Conservation (phyloP, 2,888 invertebrate genomes). For the Criorhina ranunculi region DNA sequence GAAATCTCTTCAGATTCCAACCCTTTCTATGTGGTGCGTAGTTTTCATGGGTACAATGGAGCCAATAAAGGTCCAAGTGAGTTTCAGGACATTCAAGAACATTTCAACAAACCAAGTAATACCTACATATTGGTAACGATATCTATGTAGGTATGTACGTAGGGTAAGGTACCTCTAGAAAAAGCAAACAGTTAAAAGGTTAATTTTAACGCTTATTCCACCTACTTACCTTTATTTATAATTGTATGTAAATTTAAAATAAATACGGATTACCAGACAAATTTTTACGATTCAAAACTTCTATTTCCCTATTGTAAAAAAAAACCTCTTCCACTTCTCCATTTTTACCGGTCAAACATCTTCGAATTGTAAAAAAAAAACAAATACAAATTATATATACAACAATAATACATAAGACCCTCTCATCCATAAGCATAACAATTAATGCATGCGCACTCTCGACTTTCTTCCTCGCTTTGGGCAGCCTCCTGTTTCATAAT, state of each 20-base stretch:
- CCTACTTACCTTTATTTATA: not conserved
- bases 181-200: not conserved
- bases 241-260: not conserved
- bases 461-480: slow-evolving; percentile 62
- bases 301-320: slow-evolving; percentile 5
- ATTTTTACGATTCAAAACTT: not conserved
- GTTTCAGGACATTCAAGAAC: too few species aligned
- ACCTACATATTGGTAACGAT: too few species aligned
- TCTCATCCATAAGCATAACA: slow-evolving; percentile 64
- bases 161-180: too few species aligned
- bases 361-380: slow-evolving; percentile 25
- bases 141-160: too few species aligned
- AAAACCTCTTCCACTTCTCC: slow-evolving; percentile 27
- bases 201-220: not conserved
- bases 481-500: slow-evolving; percentile 72
- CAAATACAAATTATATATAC: slow-evolving; percentile 47
- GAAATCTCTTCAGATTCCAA: too few species aligned
- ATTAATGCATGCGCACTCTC: slow-evolving; percentile 76
- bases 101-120: too few species aligned
- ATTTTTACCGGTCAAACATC: slow-evolving; percentile 62
- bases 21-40: too few species aligned
- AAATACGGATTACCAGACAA: not conserved
- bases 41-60: too few species aligned
- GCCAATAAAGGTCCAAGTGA: too few species aligned
- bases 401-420: slow-evolving; percentile 48